Conservation (phyloP, 2,797 vertebrate genomes). For the Ctenopoma kingsleyae region DNA sequence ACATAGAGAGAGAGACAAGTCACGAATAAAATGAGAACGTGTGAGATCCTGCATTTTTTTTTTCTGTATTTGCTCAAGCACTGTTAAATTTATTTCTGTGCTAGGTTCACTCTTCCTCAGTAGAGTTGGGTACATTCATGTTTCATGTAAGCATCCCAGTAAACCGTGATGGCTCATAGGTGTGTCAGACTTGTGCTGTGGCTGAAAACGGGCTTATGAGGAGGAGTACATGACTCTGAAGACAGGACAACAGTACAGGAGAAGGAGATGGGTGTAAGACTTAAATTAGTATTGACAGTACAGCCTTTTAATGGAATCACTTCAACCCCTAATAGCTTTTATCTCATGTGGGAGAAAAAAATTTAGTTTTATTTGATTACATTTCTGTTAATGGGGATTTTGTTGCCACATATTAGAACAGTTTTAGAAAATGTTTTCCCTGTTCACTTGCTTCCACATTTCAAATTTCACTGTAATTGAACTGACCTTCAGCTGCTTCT, state of each 20-base stretch:
- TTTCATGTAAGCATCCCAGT: constrained; percentile 34
- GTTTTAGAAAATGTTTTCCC: constrained; percentile 2
- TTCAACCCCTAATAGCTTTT: constrained; percentile 55
- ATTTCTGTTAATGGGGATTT: constrained; percentile 44
- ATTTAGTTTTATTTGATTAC: constrained; percentile 49
- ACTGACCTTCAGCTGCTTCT: constrained; percentile 44
- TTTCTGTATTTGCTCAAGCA: constrained; percentile 18
- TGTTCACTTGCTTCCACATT: constrained; percentile 1
- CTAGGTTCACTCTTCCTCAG: constrained; percentile 4
- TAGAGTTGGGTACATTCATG: constrained; percentile 39
- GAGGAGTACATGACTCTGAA: constrained; percentile 53
- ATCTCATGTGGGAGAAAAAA: constrained; percentile 24
- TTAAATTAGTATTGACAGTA: constrained; percentile 50
- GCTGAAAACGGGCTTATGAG: constrained; percentile 59
- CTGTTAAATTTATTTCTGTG: constrained; percentile 18
- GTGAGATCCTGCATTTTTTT: constrained; percentile 14
- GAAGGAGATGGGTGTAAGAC: constrained; percentile 34
- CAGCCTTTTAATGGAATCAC: constrained; percentile 55
- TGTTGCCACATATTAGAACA: constrained; percentile 27
- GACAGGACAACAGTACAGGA: constrained; percentile 48
- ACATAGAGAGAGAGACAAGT: constrained; percentile 12
- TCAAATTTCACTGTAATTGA: constrained; percentile 20
- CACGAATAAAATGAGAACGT: constrained; percentile 29
- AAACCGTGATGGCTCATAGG: constrained; percentile 54
- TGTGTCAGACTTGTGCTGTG: constrained; percentile 59